These are phyloP conservation scores for Anoplophora glabripennis DNA, from an alignment of 1,140 invertebrate genomes.

Conservation along the genomic window DNA sequence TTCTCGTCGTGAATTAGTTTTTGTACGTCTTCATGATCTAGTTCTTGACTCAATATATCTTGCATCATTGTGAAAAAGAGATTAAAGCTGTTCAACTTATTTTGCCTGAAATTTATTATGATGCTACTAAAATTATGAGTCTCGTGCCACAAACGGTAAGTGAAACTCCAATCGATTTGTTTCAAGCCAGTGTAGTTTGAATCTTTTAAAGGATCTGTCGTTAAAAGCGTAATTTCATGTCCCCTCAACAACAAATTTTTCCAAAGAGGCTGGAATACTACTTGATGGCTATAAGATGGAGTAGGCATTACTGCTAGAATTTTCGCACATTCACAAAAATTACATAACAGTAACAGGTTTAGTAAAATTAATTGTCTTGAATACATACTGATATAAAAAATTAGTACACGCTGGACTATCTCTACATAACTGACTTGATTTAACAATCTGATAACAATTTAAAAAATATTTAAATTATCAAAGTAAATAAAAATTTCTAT, in stretches of 20 bases:
- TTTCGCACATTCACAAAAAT: slow-evolving; percentile 13
- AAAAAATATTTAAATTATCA: too few species aligned
- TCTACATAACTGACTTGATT: too few species aligned
- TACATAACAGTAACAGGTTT: background rate
- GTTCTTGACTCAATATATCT: slow-evolving; percentile 9
- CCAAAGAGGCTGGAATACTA: slow-evolving; percentile 45
- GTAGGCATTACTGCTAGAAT: slow-evolving; percentile 48
- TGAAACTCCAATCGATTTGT: slow-evolving; percentile 18
- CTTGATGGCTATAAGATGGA: slow-evolving; percentile 51
- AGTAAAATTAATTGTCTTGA: too few species aligned
- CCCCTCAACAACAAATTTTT: slow-evolving; percentile 41
- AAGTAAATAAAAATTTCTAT: too few species aligned
- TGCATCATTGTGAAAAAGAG: slow-evolving; percentile 9
- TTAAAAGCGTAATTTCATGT: slow-evolving; percentile 51
- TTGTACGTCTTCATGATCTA: slow-evolving; percentile 38
- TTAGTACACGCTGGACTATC: too few species aligned
- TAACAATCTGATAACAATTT: too few species aligned
- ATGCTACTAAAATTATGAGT: too few species aligned
- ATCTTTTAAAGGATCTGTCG: slow-evolving; percentile 41
- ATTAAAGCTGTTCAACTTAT: slow-evolving; percentile 2
- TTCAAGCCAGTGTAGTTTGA: slow-evolving; percentile 25
- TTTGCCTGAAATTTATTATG: too few species aligned
- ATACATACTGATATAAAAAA: too few species aligned
- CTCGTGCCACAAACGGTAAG: slow-evolving; percentile 1
- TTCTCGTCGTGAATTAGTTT: slow-evolving; percentile 38